Conservation (phyloP, 1,140 invertebrate species). For the Sarcophaga peregrina region DNA sequence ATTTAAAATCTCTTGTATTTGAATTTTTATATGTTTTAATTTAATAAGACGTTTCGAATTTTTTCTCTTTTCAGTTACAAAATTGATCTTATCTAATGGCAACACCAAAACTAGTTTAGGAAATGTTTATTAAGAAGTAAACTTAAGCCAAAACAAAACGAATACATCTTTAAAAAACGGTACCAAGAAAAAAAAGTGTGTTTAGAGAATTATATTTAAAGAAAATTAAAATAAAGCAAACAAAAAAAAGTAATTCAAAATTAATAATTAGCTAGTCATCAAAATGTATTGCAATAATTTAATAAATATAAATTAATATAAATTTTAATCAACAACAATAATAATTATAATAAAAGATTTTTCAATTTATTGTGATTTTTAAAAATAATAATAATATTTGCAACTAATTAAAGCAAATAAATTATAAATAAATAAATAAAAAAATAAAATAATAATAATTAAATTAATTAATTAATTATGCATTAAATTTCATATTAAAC, state of each 20-base stretch:
- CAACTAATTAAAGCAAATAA: constrained; percentile 30
- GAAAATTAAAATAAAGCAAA: not conserved
- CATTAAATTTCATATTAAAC: not conserved
- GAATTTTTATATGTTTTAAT: no score
- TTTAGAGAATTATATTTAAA: not conserved
- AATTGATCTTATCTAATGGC: constrained; percentile 44
- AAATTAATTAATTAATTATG: constrained; percentile 19
- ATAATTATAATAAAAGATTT: not conserved
- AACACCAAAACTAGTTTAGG: constrained; percentile 46
- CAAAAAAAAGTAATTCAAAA: not conserved
- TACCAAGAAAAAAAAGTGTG: not conserved
- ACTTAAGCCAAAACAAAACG: not conserved
- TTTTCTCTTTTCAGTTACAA: constrained; percentile 43
- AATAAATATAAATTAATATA: not conserved
- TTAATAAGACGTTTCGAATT: not conserved
- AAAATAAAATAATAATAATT: constrained; percentile 1
- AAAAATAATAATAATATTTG: constrained; percentile 25
- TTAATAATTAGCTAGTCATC: not conserved
- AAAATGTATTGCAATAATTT: not conserved
- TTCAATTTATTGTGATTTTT: constrained; percentile 37
- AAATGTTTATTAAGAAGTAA: constrained; percentile 18
- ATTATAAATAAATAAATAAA: not conserved
- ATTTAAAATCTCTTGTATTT: not conserved
- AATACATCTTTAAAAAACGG: not conserved
- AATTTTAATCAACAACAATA: not conserved